phyloP scores from a whole-genome alignment of 2,888 invertebrate species.

The Caenorhabditis afra region DNA sequence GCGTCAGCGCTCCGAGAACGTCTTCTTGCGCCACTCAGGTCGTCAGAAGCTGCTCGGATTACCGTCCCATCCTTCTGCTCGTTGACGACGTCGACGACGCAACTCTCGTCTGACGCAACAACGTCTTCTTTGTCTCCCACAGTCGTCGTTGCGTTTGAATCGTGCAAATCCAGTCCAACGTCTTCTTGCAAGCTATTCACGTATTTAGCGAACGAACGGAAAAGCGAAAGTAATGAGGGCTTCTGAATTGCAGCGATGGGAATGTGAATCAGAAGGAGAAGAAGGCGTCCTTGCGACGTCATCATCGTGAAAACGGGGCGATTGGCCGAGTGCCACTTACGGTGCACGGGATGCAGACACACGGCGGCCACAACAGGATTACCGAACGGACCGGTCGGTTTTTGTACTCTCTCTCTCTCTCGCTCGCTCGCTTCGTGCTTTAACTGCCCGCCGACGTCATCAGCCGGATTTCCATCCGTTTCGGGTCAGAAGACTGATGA shows the following conservation, averaged over 20 bases:
- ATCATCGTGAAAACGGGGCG: conserved; percentile 1
- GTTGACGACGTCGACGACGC: not conserved
- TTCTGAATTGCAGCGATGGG: not conserved
- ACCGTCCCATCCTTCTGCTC: too few species aligned
- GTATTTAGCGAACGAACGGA: conserved; percentile 9
- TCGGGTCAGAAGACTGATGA: conserved; percentile 16
- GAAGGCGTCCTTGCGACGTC: conserved; percentile 21
- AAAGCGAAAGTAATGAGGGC: not conserved
- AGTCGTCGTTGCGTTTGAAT: not conserved
- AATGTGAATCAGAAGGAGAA: conserved; percentile 7
- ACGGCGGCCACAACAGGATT: conserved; percentile 30
- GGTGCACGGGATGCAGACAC: not conserved
- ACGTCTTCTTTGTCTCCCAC: not conserved
- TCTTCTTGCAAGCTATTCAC: not conserved
- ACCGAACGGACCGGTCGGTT: conserved; percentile 37
- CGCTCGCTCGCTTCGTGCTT: conserved; percentile 1
- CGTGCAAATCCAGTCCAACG: not conserved
- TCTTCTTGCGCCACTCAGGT: not conserved
- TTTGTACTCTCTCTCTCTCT: conserved; percentile 24
- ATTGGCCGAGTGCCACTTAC: conserved; percentile 39
- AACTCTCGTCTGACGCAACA: not conserved
- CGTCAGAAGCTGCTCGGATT: not conserved
- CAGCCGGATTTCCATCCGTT: conserved; percentile 3
- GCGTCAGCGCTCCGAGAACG: too few species aligned
- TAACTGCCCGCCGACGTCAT: conserved; percentile 19